Percentiles rank a stretch among this genome's conserved stretches.
phyloP scores from a whole-genome alignment of 2,888 invertebrate species.

The Diarsia mendica region DNA sequence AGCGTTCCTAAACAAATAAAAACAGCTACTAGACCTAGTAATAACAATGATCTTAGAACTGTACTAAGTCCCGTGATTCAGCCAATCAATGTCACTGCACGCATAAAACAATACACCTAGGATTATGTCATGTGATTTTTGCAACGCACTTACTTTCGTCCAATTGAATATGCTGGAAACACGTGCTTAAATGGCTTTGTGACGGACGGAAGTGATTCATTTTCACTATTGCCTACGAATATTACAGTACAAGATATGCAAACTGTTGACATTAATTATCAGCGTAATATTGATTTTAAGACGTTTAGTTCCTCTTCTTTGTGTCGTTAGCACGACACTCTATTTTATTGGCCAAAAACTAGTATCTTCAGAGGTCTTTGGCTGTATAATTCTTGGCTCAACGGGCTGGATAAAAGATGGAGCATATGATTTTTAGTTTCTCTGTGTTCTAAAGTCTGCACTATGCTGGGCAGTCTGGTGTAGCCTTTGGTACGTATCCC shows the following conservation, averaged over 20 bases:
- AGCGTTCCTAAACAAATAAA: too few relatives aligned
- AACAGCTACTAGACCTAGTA: neutral
- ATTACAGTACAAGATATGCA: neutral
- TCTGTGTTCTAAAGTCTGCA: neutral
- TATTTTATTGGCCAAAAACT: neutral
- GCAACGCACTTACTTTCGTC: slow-evolving; percentile 68
- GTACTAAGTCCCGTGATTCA: neutral
- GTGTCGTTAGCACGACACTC: too few relatives aligned
- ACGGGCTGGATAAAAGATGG: neutral
- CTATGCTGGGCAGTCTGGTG: neutral
- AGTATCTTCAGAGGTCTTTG: too few relatives aligned
- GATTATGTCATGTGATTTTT: slow-evolving; percentile 70
- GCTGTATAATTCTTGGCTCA: neutral
- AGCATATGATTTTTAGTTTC: neutral
- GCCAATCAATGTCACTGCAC: slow-evolving; percentile 65
- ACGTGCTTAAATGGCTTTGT: slow-evolving; percentile 7
- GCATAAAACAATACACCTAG: slow-evolving; percentile 71
- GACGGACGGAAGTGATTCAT: neutral
- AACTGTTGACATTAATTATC: neutral
- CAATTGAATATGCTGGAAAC: slow-evolving; percentile 1
- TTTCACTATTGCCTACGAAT: slow-evolving; percentile 9
- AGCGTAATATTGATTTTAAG: neutral
- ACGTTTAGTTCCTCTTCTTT: neutral
- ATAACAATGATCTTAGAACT: neutral
- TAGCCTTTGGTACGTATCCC: neutral